phyloP scores from a whole-genome alignment of 2,888 invertebrate species.

The Megaustenia siamemsis region DNA sequence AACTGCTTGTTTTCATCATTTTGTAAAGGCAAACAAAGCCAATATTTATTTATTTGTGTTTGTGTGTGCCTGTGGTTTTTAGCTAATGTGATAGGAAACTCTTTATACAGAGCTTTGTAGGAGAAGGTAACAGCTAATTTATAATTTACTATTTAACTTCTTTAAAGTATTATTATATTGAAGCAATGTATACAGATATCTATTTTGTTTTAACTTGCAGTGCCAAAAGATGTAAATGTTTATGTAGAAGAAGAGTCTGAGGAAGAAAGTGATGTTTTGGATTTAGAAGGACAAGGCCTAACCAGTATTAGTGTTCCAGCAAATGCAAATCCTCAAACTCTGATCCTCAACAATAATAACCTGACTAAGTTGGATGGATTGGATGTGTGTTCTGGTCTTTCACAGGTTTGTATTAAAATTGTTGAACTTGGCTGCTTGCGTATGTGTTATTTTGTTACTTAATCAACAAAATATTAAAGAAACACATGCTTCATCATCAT shows the following conservation, averaged over 20 bases:
- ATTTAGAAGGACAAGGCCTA: conserved; percentile 36
- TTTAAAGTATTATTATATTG: neutral
- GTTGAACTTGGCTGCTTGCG: too few relatives aligned
- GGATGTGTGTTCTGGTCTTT: conserved; percentile 88
- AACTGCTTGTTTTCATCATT: too few relatives aligned
- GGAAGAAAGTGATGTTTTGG: conserved; percentile 39
- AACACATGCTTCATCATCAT: neutral
- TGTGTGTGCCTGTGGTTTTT: too few relatives aligned
- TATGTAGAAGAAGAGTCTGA: conserved; percentile 24
- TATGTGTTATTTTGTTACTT: neutral
- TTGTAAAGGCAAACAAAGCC: too few relatives aligned
- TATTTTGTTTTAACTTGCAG: neutral
- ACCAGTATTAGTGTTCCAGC: conserved; percentile 35
- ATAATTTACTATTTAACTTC: too few relatives aligned
- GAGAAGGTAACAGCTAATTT: too few relatives aligned
- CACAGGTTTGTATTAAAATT: conserved; percentile 72
- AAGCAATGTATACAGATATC: neutral
- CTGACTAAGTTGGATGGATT: conserved; percentile 92
- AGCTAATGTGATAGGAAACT: too few relatives aligned
- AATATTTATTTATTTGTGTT: too few relatives aligned
- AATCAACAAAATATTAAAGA: neutral
- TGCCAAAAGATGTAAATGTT: neutral
- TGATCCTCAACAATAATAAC: conserved; percentile 88
- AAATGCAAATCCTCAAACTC: conserved; percentile 61
- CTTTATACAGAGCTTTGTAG: too few relatives aligned